Evolutionary conservation across 2,113 vertebrate genomes (phyloP), one percentile per base, ranked within the genome.

Genomic region (Todiramphus chloris): DNA sequence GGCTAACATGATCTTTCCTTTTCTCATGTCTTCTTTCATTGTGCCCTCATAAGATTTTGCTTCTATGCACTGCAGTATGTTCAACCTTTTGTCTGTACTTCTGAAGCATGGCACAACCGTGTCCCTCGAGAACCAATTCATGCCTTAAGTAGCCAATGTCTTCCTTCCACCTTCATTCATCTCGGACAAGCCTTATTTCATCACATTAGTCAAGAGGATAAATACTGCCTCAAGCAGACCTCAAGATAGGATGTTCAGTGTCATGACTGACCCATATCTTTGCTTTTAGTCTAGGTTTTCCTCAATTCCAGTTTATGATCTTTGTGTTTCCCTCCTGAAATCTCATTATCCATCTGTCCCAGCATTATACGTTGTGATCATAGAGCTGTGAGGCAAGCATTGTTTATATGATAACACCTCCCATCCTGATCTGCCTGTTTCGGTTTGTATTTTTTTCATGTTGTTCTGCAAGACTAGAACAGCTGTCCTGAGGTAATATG

Each of bases 401-500:
- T 87, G 44, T 62, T 93, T 93, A 48, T 55, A 58, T 18, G 35
- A 28, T 55, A 94, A 91, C 86, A 90, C 58, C 62, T 89, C 48
- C 56, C 37, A 46, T 63, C 51, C 43, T 1, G 14, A 87, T 77
- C 89, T 84, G 56, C 64, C 58, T 83, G 31, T 21, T 58, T 33
- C 5, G 10, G 55, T 31, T 58, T 58, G 51, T 53, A 9, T 53
- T 53, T 27, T 53, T 53, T 53, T 53, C 37, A 20, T 72, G 72
- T 88, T 93, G 75, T 77, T 90, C 76, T 93, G 76, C 62, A 89
- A 80, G 73, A 83, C 56, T 90, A 35, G 51, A 95, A 90, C 93
- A 96, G 83, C 94, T 96, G 92, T 90, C 92, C 69, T 94, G 86
- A 95, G 51, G 92, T 90, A 94, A 77, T 39, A 94, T 78, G 94